Base-by-base conservation (phyloP, 2,888 invertebrate species). In the Hecatera dysodea region DNA sequence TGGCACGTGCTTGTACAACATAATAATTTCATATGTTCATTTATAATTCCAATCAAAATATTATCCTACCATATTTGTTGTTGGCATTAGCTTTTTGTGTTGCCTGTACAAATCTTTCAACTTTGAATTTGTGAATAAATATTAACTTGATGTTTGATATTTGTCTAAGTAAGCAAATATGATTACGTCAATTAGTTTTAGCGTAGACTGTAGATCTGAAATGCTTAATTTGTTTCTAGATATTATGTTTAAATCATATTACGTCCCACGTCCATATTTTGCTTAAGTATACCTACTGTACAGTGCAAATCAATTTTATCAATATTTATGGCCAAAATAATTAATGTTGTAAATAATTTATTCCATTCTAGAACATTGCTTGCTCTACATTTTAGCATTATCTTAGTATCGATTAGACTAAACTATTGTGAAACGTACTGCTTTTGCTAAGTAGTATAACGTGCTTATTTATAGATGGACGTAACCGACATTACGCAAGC, bases 401-500 rank as follows among this genome's bases (percentile, higher is more conserved):
- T 80, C 77, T 78, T 56, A 64, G 68, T 70, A 81, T 72, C 72
- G 63, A 77, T 78, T 70, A 67, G 78, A 53, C 76, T 67, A 62
- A 79, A 74, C 63, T 67, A 78, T 80, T 84, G 76, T 75, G 81
- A 81, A 85, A 86, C 81, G 67, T 77, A 82, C 74, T 67, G 70
- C 78, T 81, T 84, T 82, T 74, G 69, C 77, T 84, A 78, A 83
- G 75, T 80, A 75, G 67, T 72, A 61, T 81, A 67, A 39, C 67
- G 59, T 59, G 73, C 78, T 87, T 92, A 92, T 91, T 90, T 90
- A 92, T 85, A 85, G 83, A 74, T 85, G 86, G 86, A 82, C 88
- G 90, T 89, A 87, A 87, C 85, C 86, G 85, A 82, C 88, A 90
- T 94, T 94, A 91, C 93, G 93, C 91, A 94, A 94, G 87, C 83